phyloP scores from a whole-genome alignment of 2,888 invertebrate genomes.

The Beris morrisii region DNA sequence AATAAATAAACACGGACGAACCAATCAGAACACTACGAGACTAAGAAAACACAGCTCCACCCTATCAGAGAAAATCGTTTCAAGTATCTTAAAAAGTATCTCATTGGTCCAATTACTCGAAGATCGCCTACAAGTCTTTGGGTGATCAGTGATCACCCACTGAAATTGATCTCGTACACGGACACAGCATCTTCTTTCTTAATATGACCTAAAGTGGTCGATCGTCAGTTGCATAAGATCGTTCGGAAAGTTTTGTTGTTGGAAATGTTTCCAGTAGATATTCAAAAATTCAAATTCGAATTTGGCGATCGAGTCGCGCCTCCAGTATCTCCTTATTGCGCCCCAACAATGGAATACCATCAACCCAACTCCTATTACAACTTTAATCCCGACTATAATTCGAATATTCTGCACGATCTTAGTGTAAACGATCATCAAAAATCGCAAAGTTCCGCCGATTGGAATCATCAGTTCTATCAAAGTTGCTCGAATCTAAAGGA shows the following conservation, averaged over 20 bases:
- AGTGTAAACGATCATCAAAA: not conserved
- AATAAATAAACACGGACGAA: slow-evolving; percentile 20
- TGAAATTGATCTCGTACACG: not conserved
- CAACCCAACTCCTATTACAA: not conserved
- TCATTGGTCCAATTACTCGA: slow-evolving; percentile 14
- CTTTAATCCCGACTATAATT: slow-evolving; percentile 4
- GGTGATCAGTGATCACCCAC: not conserved
- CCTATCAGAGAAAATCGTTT: slow-evolving; percentile 9
- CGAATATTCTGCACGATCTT: not conserved
- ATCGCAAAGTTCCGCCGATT: not conserved
- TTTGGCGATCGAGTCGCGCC: not conserved
- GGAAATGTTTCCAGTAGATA: not conserved
- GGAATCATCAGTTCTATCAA: slow-evolving; percentile 21
- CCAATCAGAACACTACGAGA: slow-evolving; percentile 16
- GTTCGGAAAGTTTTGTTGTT: not conserved
- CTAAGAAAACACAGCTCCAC: slow-evolving; percentile 21
- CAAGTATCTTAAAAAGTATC: not conserved
- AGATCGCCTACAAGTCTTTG: not conserved
- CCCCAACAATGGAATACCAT: slow-evolving; percentile 5
- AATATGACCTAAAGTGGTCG: too few species aligned
- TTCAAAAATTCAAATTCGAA: slow-evolving; percentile 6
- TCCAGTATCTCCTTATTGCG: not conserved
- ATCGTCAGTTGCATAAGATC: too few species aligned
- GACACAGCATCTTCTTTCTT: not conserved
- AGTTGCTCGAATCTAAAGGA: slow-evolving; percentile 24